Evolutionary conservation across 2,113 vertebrate genomes (phyloP).

Genomic region (Erpornis zantholeuca): DNA sequence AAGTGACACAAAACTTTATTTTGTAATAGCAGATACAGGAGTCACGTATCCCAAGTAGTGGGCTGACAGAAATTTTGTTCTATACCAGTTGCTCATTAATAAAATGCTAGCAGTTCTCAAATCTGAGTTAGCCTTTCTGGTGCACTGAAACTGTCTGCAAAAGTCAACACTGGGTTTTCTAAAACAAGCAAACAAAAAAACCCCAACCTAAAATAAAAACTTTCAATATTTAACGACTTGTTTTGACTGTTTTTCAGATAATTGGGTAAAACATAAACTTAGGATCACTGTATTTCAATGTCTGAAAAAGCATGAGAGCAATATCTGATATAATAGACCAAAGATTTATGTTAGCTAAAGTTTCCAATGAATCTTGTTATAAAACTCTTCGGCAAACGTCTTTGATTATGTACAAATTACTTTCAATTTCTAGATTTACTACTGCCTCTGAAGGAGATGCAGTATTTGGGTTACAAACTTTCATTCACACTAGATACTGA

Average conservation of each 20-base stretch:
- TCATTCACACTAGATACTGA: background rate
- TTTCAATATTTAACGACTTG: background rate
- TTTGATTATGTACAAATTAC: background rate
- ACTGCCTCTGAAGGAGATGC: background rate
- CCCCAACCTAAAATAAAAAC: background rate
- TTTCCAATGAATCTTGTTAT: background rate
- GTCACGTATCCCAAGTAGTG: background rate
- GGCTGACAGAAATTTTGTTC: background rate
- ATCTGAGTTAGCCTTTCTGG: background rate
- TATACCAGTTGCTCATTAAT: background rate
- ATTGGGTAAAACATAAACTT: background rate
- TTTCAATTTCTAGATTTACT: background rate
- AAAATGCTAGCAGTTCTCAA: background rate
- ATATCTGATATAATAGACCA: background rate
- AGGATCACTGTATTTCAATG: background rate
- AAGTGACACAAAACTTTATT: background rate
- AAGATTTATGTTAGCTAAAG: background rate
- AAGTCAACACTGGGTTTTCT: background rate
- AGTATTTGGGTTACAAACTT: background rate
- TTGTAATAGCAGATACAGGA: background rate
- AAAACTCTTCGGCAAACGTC: background rate
- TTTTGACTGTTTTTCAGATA: conserved; percentile 15
- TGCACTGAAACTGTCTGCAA: background rate
- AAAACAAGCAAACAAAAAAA: background rate
- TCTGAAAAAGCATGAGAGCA: background rate